Conservation (phyloP, 2,888 invertebrate genomes). For the Drosophila acutilabella region DNA sequence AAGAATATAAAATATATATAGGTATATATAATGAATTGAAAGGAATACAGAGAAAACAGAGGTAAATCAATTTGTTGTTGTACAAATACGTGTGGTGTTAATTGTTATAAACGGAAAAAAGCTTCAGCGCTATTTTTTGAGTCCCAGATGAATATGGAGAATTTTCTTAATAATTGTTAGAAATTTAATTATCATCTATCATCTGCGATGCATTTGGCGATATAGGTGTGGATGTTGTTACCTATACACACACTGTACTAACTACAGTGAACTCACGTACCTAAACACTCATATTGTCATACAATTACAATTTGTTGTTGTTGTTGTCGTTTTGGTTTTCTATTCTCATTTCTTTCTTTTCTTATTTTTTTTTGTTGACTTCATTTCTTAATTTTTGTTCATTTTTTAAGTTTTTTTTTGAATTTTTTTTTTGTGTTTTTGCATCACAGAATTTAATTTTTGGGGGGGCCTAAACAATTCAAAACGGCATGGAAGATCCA, state of each 20-base stretch:
- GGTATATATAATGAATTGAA: slow-evolving; percentile 4
- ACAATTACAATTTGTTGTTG: slow-evolving; percentile 6
- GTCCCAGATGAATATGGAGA: neutral
- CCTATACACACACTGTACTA: neutral
- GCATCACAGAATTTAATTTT: slow-evolving; percentile 27
- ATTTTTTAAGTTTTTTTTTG: slow-evolving; percentile 1
- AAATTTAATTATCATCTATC: slow-evolving; percentile 7
- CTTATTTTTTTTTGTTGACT: neutral
- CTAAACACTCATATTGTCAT: slow-evolving; percentile 9
- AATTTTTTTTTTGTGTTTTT: neutral
- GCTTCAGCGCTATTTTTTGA: slow-evolving; percentile 7
- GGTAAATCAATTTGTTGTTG: neutral
- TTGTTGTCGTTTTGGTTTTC: slow-evolving; percentile 5
- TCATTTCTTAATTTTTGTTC: neutral
- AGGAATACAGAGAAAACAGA: slow-evolving; percentile 8
- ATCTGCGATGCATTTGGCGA: slow-evolving; percentile 10
- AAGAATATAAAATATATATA: slow-evolving; percentile 14
- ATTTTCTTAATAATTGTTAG: slow-evolving; percentile 6
- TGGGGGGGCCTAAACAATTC: slow-evolving; percentile 5
- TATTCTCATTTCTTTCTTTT: neutral
- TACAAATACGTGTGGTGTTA: slow-evolving; percentile 8
- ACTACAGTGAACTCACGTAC: neutral
- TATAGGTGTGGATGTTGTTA: neutral
- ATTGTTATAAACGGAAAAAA: neutral
- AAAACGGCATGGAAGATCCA: slow-evolving; percentile 6